A percentile compares a stretch with the other conserved stretches of the same genome.
Conservation (phyloP, 1,140 invertebrate genomes). For the Drosophila watanabei region DNA sequence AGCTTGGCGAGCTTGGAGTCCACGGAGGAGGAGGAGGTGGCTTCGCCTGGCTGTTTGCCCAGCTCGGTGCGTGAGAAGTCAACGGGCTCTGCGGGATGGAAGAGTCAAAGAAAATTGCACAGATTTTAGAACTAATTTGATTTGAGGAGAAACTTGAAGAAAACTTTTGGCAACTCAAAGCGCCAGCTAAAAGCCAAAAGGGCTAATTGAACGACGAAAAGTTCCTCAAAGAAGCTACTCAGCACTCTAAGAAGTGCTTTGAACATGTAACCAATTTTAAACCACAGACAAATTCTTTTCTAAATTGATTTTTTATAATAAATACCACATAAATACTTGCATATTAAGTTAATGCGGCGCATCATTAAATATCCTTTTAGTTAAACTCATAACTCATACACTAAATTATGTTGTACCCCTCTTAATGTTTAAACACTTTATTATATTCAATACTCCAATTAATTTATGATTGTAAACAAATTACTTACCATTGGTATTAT, state of each 20-base stretch:
- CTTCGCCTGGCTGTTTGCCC: slow-evolving; percentile 59
- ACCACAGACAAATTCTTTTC: background rate
- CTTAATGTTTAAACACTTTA: background rate
- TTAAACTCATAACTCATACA: background rate
- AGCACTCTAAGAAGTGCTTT: background rate
- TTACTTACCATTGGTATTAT: slow-evolving; percentile 80
- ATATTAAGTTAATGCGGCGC: background rate
- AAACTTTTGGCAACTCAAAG: slow-evolving; percentile 51
- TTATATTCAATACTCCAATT: background rate
- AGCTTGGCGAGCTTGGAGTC: slow-evolving; percentile 46
- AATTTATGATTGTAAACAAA: background rate
- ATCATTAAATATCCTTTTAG: background rate
- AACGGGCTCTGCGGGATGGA: slow-evolving; percentile 75
- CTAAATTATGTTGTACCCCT: background rate
- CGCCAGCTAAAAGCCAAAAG: slow-evolving; percentile 49
- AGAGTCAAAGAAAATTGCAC: slow-evolving; percentile 47
- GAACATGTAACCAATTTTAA: background rate
- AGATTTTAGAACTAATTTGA: slow-evolving; percentile 73
- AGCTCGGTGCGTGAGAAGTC: slow-evolving; percentile 83
- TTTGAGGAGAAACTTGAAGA: slow-evolving; percentile 61
- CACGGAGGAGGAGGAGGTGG: slow-evolving; percentile 22
- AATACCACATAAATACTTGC: background rate
- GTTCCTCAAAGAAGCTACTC: slow-evolving; percentile 44
- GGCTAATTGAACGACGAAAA: slow-evolving; percentile 64
- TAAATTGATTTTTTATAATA: background rate